These are phyloP conservation scores for Thysanoteuthis rhombus DNA, from an alignment of 2,888 invertebrate genomes.

Conservation along the genomic window DNA sequence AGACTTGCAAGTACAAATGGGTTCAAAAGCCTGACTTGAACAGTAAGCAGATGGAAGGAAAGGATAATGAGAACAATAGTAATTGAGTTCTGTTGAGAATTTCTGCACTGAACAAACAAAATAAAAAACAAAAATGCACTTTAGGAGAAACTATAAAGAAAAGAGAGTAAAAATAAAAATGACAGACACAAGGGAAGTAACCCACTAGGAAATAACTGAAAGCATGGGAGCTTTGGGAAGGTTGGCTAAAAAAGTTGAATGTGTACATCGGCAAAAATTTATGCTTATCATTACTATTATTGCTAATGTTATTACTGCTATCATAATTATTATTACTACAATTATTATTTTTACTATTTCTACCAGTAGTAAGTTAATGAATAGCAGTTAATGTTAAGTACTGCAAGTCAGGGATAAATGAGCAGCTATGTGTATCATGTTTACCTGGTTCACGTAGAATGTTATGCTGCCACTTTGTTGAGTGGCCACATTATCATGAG, in stretches of 20 bases:
- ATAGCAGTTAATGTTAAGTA: conserved; percentile 26
- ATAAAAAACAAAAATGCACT: background rate
- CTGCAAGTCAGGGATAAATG: conserved; percentile 21
- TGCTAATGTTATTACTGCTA: background rate
- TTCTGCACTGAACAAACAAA: background rate
- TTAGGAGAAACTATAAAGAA: background rate
- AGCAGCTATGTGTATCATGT: conserved; percentile 17
- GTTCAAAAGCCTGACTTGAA: background rate
- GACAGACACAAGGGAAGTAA: background rate
- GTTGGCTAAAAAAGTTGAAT: background rate
- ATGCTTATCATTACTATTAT: background rate
- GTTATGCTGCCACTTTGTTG: conserved; percentile 46
- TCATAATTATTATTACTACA: no score
- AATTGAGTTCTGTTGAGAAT: background rate
- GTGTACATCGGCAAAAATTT: background rate
- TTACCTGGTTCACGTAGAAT: conserved; percentile 52
- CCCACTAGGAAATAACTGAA: background rate
- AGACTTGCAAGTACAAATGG: background rate
- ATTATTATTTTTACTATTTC: background rate
- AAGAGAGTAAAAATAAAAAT: background rate
- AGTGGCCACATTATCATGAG: conserved; percentile 41
- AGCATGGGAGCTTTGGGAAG: background rate
- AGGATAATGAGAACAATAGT: no score
- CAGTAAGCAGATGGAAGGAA: background rate
- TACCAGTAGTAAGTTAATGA: background rate